Evolutionary conservation across 2,797 vertebrate genomes (phyloP).

Genomic region (Perodicticus potto): DNA sequence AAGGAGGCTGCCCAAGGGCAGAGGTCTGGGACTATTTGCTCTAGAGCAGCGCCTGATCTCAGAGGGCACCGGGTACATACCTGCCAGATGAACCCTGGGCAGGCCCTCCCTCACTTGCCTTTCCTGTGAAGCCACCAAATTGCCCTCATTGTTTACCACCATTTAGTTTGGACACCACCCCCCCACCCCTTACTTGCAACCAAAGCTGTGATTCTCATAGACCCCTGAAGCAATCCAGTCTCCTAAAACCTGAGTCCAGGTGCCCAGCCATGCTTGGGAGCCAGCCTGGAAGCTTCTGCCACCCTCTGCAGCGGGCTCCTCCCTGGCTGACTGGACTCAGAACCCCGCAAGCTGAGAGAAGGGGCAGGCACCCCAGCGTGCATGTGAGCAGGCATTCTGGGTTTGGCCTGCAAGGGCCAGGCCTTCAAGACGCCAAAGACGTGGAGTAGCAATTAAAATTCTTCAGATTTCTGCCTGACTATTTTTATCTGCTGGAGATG

Average conservation of each 20-base stretch:
- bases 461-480: constrained; percentile 72
- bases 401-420: background rate
- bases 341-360: background rate
- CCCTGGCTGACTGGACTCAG: background rate
- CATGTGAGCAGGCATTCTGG: background rate
- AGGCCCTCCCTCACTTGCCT: background rate
- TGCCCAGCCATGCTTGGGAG: background rate
- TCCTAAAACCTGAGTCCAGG: background rate
- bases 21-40: too few relatives aligned
- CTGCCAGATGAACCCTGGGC: background rate
- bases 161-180: background rate
- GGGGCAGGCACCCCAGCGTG: background rate
- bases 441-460: constrained; percentile 81
- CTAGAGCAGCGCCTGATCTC: background rate
- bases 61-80: fast-evolving
- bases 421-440: constrained; percentile 51
- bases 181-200: background rate
- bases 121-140: background rate
- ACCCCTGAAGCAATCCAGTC: background rate
- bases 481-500: constrained; percentile 66
- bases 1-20: background rate
- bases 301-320: background rate
- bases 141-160: background rate
- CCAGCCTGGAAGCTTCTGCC: background rate
- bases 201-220: background rate